Percentiles rank a stretch among this genome's conserved stretches.
Conservation (phyloP, 2,888 invertebrate genomes). For the Melanotus villosus region DNA sequence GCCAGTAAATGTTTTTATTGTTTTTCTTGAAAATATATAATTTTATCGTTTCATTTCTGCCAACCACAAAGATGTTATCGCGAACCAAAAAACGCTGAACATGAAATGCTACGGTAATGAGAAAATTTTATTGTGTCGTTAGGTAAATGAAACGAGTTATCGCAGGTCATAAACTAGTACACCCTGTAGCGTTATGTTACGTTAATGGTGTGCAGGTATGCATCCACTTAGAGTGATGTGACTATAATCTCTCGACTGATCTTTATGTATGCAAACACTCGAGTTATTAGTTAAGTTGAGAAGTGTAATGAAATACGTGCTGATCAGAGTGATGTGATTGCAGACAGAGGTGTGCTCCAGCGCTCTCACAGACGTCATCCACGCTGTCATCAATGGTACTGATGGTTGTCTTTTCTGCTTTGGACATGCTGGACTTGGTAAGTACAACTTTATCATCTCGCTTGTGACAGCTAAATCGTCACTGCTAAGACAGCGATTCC, state of each 20-base stretch:
- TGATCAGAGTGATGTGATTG: constrained; percentile 63
- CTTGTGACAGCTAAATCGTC: too few species aligned
- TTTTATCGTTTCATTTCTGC: not conserved
- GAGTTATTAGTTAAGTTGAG: constrained; percentile 51
- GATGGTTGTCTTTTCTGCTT: constrained; percentile 94
- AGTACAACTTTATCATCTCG: constrained; percentile 54
- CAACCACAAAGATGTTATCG: constrained; percentile 27
- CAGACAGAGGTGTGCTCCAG: constrained; percentile 94
- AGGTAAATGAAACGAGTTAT: constrained; percentile 44
- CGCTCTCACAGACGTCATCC: constrained; percentile 93
- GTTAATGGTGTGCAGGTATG: constrained; percentile 28
- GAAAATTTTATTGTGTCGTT: constrained; percentile 44
- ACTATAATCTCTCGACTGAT: constrained; percentile 44
- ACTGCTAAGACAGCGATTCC: too few species aligned
- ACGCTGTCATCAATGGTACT: constrained; percentile 94
- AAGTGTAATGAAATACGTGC: constrained; percentile 53
- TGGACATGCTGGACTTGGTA: constrained; percentile 90
- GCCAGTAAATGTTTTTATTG: not conserved
- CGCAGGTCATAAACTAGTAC: constrained; percentile 32
- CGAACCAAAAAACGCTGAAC: constrained; percentile 26
- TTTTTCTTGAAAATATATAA: not conserved
- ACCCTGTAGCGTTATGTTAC: constrained; percentile 33
- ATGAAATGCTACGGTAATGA: constrained; percentile 35
- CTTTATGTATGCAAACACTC: constrained; percentile 47
- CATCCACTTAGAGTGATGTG: constrained; percentile 44